Percentiles rank a stretch among this genome's conserved stretches.
Evolutionary conservation across 2,113 vertebrate species (phyloP).

Genomic region (Tenrec ecaudatus): DNA sequence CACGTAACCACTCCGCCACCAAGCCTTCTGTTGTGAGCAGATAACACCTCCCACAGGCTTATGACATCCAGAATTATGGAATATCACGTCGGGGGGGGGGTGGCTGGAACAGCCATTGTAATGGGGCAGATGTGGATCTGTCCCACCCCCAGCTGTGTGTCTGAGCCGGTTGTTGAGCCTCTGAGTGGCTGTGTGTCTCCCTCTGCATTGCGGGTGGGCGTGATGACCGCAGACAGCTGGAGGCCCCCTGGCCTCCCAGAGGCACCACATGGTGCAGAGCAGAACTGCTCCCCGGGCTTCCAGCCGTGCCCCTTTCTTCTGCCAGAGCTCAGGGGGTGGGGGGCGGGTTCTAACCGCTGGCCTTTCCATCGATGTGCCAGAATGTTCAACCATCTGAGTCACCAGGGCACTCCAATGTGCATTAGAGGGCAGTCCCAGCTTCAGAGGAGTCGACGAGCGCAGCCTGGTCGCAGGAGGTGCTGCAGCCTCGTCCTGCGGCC

Average conservation of each 20-base stretch:
- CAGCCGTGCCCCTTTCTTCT: background rate
- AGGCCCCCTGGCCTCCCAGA: background rate
- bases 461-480: too few relatives aligned
- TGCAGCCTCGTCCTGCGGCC: too few relatives aligned
- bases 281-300: background rate
- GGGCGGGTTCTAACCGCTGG: background rate
- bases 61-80: background rate
- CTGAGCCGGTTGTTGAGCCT: background rate
- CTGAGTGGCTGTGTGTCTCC: background rate
- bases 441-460: background rate
- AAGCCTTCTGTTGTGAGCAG: background rate
- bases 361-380: too few relatives aligned
- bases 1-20: too few relatives aligned
- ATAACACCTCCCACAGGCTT: conserved; percentile 1
- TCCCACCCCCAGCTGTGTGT: background rate
- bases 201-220: background rate
- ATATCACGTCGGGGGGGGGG: background rate
- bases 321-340: background rate
- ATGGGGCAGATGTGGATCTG: background rate
- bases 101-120: background rate
- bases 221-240: background rate
- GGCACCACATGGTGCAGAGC: background rate
- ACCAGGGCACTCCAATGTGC: background rate
- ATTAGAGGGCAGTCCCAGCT: background rate
- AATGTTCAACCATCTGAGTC: too few relatives aligned